Percentiles rank a stretch among this genome's conserved stretches.
These are phyloP conservation scores for Hemicentrotus pulcherrimus DNA, from an alignment of 35 echinoderm and acorn worm species.

Conservation along the genomic window DNA sequence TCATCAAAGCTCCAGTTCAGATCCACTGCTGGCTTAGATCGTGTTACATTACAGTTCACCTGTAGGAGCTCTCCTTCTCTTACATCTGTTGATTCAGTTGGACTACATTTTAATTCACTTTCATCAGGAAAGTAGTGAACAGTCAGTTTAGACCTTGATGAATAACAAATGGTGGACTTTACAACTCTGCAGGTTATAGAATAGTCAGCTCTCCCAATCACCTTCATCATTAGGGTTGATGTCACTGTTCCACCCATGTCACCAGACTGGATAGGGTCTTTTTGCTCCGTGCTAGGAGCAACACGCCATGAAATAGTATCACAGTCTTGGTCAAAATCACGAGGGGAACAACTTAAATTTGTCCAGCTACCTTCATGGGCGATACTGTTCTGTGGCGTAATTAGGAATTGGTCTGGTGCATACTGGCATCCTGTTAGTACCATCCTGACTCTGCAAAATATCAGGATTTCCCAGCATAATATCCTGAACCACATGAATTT, in stretches of 20 bases:
- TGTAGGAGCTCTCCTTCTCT: neutral
- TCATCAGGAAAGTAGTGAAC: constrained; percentile 15
- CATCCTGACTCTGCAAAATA: neutral
- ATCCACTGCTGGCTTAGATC: constrained; percentile 12
- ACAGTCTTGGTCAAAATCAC: neutral
- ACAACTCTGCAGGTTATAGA: neutral
- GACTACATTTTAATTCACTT: neutral
- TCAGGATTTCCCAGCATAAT: neutral
- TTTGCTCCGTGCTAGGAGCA: neutral
- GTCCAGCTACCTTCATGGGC: neutral
- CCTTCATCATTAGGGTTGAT: neutral
- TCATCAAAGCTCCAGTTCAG: constrained; percentile 14
- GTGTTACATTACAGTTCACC: constrained; percentile 11
- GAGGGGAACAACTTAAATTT: neutral
- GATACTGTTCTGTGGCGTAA: neutral
- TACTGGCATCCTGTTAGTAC: neutral
- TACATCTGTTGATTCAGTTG: neutral
- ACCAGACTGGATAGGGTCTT: neutral
- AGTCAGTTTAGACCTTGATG: neutral
- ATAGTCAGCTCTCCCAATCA: neutral
- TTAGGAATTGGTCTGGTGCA: neutral
- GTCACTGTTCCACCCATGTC: neutral
- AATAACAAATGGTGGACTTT: neutral
- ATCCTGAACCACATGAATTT: neutral
- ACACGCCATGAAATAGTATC: neutral